Evolutionary conservation across 64 coral and sea anemone genomes (phyloP), one percentile per base, ranked within the genome.

Genomic region (Actinia equina): DNA sequence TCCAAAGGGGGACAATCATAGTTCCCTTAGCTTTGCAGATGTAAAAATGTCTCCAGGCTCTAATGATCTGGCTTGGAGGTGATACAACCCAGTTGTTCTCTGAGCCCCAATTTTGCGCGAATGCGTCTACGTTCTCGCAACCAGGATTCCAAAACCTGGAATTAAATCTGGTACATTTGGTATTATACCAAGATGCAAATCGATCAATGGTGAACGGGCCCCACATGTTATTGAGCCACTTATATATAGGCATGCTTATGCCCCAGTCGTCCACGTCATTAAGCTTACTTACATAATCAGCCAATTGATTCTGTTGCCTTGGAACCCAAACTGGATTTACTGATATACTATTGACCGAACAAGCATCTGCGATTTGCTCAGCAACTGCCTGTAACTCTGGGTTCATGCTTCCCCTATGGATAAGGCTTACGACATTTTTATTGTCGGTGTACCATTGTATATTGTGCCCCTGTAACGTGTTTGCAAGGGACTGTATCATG

Each of bases 201-300:
- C 71, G 46, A 85, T 86, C 89, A 65, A 86, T 11, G 9, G 83
- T 83, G 53, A 83, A 87, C 71, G 91, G 79, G n/a, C 86, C 86
- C 86, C 79, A 83, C 14, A 87, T 52, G 4, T 20, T n/a, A 63
- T 44, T 30, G 9, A 92, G 7, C 77, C 79, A 87, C 7, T 87
- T 59, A 51, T 82, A 92, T 44, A 92, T 44, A 12, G 86, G 41
- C 22, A 52, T 44, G 30, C 70, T 56, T 67, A 92, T 58, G 9
- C 60, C 61, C 90, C 59, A 92, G 51, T 92, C 85, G 12, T 92
- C 77, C 42, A 80, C 46, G 44, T 91, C 84, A 16, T 77, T 87
- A 43, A 87, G 6, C 79, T 86, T 91, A 18, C 89, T 81, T n/a
- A 91, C 56, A 65, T 86, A 91, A 77, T 87, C 84, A 82, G 90